phyloP scores from a whole-genome alignment of 2,888 invertebrate genomes.

The Aleiodes leptofemur region DNA sequence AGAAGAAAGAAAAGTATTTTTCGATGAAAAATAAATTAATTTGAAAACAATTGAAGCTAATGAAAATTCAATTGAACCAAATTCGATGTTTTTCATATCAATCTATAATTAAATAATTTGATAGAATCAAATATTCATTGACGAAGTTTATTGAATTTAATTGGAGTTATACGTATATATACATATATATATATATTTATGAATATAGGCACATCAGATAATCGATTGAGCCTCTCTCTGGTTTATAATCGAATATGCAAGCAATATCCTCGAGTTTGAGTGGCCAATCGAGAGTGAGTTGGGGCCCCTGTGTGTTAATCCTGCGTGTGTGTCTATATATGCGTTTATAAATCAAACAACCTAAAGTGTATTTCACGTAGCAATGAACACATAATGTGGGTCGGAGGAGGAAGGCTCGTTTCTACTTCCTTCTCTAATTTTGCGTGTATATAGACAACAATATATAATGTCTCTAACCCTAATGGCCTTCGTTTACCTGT shows the following conservation, averaged over 20 bases:
- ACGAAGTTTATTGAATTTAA: no score
- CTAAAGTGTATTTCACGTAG: slow-evolving; percentile 14
- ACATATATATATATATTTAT: no score
- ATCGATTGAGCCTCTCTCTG: neutral
- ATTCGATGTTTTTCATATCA: no score
- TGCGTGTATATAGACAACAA: slow-evolving; percentile 1
- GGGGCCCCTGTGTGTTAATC: neutral
- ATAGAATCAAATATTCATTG: no score
- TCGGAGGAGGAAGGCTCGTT: slow-evolving; percentile 14
- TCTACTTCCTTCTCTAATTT: neutral
- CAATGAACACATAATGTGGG: slow-evolving; percentile 10
- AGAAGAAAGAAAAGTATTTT: neutral
- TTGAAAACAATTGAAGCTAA: no score
- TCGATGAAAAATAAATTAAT: no score
- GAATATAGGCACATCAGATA: neutral
- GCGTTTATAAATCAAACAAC: slow-evolving; percentile 3
- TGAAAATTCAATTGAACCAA: no score
- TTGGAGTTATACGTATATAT: no score
- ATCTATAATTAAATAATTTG: no score
- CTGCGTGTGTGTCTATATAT: slow-evolving; percentile 3
- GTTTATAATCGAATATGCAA: slow-evolving; percentile 6
- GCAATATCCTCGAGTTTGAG: slow-evolving; percentile 20
- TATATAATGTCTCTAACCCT: slow-evolving; percentile 5
- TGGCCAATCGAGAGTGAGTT: slow-evolving; percentile 22
- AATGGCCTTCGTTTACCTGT: slow-evolving; percentile 7